Evolutionary conservation across 2,113 vertebrate species (phyloP), one percentile per base, ranked within the genome.

Genomic region (Tachycineta bicolor): DNA sequence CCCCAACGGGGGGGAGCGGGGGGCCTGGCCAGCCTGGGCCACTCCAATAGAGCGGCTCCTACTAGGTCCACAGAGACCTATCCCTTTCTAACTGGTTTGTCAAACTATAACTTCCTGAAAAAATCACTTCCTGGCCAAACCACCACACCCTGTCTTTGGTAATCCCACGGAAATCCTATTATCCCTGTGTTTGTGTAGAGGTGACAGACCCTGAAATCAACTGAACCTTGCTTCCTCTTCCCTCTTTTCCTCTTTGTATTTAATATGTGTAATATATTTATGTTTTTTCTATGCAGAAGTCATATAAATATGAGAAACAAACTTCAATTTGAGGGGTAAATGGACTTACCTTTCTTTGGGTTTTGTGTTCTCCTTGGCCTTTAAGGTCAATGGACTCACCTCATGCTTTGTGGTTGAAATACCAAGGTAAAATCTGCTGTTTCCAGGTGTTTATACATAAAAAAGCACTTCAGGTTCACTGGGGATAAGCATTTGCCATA

Each of bases 241-340:
- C 59, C 44, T 58, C 43, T 41, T 52, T 9, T 67, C 41, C 47
- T 69, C 43, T 31, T 19, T 3, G n/a, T 25, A 15, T 37, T 14
- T 2, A 2, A 8, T 13, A 13, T 34, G 1, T 28, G 2, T 68
- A 25, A 39, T 6, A 39, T 18, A 33, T 53, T 62, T 28, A n/a
- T 39, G 4, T n/a, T 46, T 53, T 53, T 39, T 23, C 46, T n/a
- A 19, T 12, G 26, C 33, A 28, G 10, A 53, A 53, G 33, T 23
- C 28, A 23, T 33, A 18, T 46, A 37, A 87, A 74, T 68, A n/a
- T 56, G 52, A 49, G 62, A 49, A 90, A 49, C 3, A 6, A 14
- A 28, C 29, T 65, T 81, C 52, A 63, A 33, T 59, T 28, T 24
- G 16, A 75, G 60, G 39, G 12, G 12, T 29, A 16, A 74, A 62